Evolutionary conservation across 2,113 vertebrate genomes (phyloP).

Genomic region (Antigone vipio): DNA sequence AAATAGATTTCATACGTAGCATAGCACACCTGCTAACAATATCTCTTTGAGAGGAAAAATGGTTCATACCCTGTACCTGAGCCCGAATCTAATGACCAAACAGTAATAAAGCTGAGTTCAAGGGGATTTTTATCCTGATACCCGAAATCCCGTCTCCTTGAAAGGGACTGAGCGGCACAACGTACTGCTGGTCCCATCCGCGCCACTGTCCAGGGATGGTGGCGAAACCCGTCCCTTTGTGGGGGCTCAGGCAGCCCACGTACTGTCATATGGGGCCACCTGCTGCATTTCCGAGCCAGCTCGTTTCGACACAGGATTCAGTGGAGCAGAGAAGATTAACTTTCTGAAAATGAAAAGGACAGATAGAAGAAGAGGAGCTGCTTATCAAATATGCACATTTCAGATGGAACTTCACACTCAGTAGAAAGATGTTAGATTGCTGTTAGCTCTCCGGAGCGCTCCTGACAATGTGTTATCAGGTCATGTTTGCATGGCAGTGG

Average conservation of each 20-base stretch:
- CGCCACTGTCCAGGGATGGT: background rate
- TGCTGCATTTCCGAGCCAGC: conserved; percentile 26
- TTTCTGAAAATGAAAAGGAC: conserved; percentile 77
- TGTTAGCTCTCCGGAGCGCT: conserved; percentile 76
- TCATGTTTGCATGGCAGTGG: conserved; percentile 83
- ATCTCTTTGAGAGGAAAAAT: background rate
- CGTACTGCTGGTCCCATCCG: background rate
- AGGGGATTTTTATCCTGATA: background rate
- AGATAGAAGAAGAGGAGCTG: conserved; percentile 65
- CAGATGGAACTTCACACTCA: conserved; percentile 79
- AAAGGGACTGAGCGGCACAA: background rate
- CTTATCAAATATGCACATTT: conserved; percentile 85
- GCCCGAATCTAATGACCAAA: background rate
- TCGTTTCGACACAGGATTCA: conserved; percentile 24
- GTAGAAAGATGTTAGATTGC: conserved; percentile 84
- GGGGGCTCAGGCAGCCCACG: background rate
- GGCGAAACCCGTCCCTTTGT: background rate
- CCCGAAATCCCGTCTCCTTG: background rate
- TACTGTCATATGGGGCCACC: conserved; percentile 12
- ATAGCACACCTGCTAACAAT: background rate
- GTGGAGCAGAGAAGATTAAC: conserved; percentile 74
- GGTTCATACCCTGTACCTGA: background rate
- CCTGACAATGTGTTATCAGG: conserved; percentile 82
- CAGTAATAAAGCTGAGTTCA: background rate
- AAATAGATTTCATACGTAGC: background rate